Evolutionary conservation across 2,888 invertebrate genomes (phyloP), one percentile per base, ranked within the genome.

Genomic region (Itoplectis maculator): DNA sequence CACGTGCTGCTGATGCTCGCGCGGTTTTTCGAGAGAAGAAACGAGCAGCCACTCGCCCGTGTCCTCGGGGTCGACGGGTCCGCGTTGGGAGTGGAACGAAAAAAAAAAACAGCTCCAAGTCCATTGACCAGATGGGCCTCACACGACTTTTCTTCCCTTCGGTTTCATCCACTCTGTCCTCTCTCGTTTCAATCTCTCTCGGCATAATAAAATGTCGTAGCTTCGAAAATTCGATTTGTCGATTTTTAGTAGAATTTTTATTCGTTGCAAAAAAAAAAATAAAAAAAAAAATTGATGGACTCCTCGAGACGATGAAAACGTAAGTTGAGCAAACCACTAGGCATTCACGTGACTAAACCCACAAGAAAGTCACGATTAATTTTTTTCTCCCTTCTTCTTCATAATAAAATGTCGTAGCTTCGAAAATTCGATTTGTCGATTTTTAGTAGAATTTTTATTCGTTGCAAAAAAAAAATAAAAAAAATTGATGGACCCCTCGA

Each of bases 71-170:
- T 82, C 79, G 70, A 83, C 81, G 74, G 74, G 74, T n/a, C n/a
- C 73, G 49, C 56, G 72, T 45, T 72, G 70, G 45, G 23, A 42
- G 20, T 18, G 40, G 15, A 56, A 72, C 79, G 80, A 73, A 69
- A 79, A 80, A 83, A 85, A 81, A 73, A 54, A 72, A 66, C 81
- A 72, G 82, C n/a, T 81, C 89, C 86, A 87, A 89, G 90, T 89
- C 90, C 90, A 88, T 89, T 90, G 90, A 90, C 90, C 90, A 90
- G 88, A 89, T 90, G 90, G 88, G 83, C 9, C 45, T 54, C 66
- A 51, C 63, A 54, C 51, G n/a, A 56, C 61, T 56, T 65, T 76
- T 54, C 45, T 40, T 68, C 23, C 37, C n/a, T 59, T n/a, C n/a
- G n/a, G 54, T 61, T 51, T 78, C 65, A 54, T 47, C 23, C 9